Base-by-base conservation (phyloP, 2,797 vertebrate genomes). In the Neomorphus geoffroyi region DNA sequence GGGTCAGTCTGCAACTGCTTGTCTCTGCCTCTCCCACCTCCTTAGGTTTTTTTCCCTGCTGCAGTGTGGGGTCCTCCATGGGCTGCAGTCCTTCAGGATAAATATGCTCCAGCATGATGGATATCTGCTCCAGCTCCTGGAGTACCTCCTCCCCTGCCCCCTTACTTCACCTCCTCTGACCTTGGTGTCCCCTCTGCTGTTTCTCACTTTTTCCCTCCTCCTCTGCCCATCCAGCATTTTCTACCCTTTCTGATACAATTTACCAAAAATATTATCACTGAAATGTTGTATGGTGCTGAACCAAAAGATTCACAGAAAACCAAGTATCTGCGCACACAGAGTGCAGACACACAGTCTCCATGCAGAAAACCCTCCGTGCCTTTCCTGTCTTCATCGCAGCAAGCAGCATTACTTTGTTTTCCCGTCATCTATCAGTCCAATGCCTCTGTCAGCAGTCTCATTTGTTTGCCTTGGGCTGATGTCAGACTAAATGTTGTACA, bases 401-500 rank as follows among this genome's bases (percentile, higher is more conserved):
- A 1, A 77, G 78, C 26, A 81, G 37, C 50, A 33, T 15, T 28
- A 24, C 6, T n/a, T 92, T 75, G 70, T 61, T 32, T 26, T 81
- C 28, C 62, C 7, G 3, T 35, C 66, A 35, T 26, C 27, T 61
- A 4, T 32, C 66, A 50, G 33, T 22, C 50, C 33, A 65, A 7
- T 14, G 72, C 65, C 18, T 45, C 56, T 92, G 77, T 53, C 85
- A 79, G 67, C 66, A 69, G 23, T 10, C 91, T 53, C 62, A 35
- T 79, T 8, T 1, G 32, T 77, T 89, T 3, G 2, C 50, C 54
- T 80, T 37, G 39, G 32, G 16, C 4, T 77, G 79, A 54, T 80
- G 89, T 86, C 81, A 92, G 56, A 58, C 53, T 73, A 58, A 85
- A 87, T 19, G 28, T 16, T 45, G 4, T 48, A 51, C 35, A 92